Evolutionary conservation across 2,113 vertebrate species (phyloP), one percentile per base, ranked within the genome.

Genomic region (Aplodontia rufa): DNA sequence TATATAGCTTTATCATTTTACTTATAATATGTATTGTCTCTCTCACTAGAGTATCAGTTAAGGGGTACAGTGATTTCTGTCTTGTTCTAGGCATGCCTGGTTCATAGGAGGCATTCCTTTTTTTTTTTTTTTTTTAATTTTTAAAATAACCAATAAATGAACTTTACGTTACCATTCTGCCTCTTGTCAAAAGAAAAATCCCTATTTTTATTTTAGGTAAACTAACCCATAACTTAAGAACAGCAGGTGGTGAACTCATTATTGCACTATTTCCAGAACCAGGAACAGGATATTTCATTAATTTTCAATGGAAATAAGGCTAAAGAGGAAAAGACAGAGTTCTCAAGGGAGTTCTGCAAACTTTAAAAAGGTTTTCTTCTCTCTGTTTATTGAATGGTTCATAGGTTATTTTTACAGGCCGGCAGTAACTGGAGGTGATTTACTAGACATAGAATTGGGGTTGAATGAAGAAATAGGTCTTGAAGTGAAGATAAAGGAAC

Each of bases 321-420:
- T 93, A 69, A 78, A 68, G 35, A 51, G 42, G 40, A 71, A 78
- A 79, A 55, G 47, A 93, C 45, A 64, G 37, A 69, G 42, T 74
- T 90, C 37, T 86, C 66, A 90, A 74, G 53, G 22, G n/a, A 82
- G 26, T 76, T 95, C 76, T 91, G 85, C 42, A 69, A 85, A 75
- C 58, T 83, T 90, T 69, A 69, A 80, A 87, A 66, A 90, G 19
- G 28, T 16, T 80, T 62, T 60, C 51, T 76, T 86, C n/a, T 91
- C n/a, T 91, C 62, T 79, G 40, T 72, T 87, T 95, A 81, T 30
- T 93, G 76, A 95, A 71, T 83, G 69, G 69, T 49, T 91, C 76
- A 76, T 51, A 91, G 76, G 93, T 87, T 71, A 91, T 66, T 91
- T 88, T 62, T 84, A 75, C 47, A 95, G 75, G 64, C 53, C 30